Conservation (phyloP, 2,888 invertebrate species). For the Drosophila macrospina region DNA sequence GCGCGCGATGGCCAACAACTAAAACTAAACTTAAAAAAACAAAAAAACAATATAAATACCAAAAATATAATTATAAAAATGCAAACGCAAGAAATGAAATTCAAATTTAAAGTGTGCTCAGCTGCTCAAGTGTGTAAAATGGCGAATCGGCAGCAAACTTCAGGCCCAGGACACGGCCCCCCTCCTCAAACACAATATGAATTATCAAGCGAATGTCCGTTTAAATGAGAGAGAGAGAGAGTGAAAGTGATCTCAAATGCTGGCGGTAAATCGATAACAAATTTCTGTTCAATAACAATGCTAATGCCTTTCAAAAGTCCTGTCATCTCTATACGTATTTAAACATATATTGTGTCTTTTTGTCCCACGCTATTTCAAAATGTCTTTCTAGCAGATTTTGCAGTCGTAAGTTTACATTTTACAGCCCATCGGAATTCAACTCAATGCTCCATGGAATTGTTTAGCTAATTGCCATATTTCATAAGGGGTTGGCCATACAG, state of each 20-base stretch:
- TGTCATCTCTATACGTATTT: slow-evolving; percentile 66
- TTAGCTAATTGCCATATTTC: slow-evolving; percentile 40
- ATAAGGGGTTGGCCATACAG: slow-evolving; percentile 35
- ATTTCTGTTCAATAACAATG: slow-evolving; percentile 66
- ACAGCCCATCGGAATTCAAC: slow-evolving; percentile 64
- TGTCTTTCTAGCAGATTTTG: slow-evolving; percentile 62
- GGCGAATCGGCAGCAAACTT: slow-evolving; percentile 49
- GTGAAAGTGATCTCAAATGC: slow-evolving; percentile 49
- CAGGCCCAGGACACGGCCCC: slow-evolving; percentile 46
- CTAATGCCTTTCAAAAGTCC: slow-evolving; percentile 77
- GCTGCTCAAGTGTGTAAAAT: slow-evolving; percentile 50
- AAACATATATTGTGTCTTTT: slow-evolving; percentile 47
- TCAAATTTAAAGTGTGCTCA: slow-evolving; percentile 67
- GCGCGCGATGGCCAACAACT: slow-evolving; percentile 86
- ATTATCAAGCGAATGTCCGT: slow-evolving; percentile 42
- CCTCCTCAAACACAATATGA: slow-evolving; percentile 38
- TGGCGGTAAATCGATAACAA: slow-evolving; percentile 82
- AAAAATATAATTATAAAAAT: slow-evolving; percentile 53
- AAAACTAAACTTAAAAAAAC: slow-evolving; percentile 81
- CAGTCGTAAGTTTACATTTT: slow-evolving; percentile 79
- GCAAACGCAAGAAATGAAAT: slow-evolving; percentile 65
- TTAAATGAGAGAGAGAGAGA: slow-evolving; percentile 31
- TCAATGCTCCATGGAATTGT: slow-evolving; percentile 68
- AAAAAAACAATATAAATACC: slow-evolving; percentile 57
- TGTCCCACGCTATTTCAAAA: slow-evolving; percentile 46